Evolutionary conservation across 2,113 vertebrate genomes (phyloP).

Genomic region (Taurulus bubalis): DNA sequence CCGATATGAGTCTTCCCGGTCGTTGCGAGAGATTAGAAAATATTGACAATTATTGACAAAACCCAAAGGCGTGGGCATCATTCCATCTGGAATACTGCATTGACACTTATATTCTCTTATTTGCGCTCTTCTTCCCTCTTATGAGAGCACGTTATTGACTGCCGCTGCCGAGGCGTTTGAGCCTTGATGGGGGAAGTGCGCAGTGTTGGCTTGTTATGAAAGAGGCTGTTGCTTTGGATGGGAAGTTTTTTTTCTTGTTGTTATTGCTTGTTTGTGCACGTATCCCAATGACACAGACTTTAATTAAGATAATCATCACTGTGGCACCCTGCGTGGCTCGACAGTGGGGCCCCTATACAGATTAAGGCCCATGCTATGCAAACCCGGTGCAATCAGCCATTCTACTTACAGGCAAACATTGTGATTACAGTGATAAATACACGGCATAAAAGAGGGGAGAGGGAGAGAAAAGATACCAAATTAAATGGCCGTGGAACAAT

Average conservation of each 20-base stretch:
- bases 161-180: constrained; percentile 45
- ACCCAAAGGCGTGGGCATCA: constrained; percentile 39
- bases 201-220: constrained; percentile 29
- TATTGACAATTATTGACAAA: constrained; percentile 76
- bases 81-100: constrained; percentile 70
- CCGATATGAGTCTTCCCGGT: constrained; percentile 65
- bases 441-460: constrained; percentile 64
- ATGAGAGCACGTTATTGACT: constrained; percentile 63
- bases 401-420: constrained; percentile 64
- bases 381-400: constrained; percentile 61
- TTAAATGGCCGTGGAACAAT: constrained; percentile 53
- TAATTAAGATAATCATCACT: constrained; percentile 83
- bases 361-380: constrained; percentile 50
- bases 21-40: constrained; percentile 73
- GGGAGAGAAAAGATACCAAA: constrained; percentile 42
- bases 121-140: constrained; percentile 49
- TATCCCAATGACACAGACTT: constrained; percentile 78
- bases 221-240: constrained; percentile 50
- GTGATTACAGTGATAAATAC: constrained; percentile 78
- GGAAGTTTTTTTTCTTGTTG: constrained; percentile 36
- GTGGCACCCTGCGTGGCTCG: constrained; percentile 57
- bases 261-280: constrained; percentile 80
- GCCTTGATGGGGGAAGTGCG: not conserved
- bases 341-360: constrained; percentile 58
- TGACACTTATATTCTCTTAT: constrained; percentile 55